Evolutionary conservation across 2,797 vertebrate genomes (phyloP), one percentile per base, ranked within the genome.

Genomic region (Botia kubotai): DNA sequence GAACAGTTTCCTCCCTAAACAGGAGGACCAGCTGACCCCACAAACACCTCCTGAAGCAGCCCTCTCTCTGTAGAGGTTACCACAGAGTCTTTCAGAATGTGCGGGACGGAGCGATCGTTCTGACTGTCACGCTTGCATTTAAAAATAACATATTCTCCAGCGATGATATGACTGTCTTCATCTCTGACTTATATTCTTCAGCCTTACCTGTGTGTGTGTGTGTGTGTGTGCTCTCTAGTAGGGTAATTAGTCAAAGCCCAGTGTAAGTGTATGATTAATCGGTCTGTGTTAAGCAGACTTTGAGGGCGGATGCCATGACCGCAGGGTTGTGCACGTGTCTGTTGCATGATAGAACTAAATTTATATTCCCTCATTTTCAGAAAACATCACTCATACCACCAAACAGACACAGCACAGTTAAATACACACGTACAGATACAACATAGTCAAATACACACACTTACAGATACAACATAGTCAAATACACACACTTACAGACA

Each of bases 251-350:
- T 93, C 92, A 87, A 82, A 90, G 91, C 91, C 91, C 88, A 85
- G 81, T 88, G 89, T 85, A 79, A 86, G 86, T 86, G 88, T 83
- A 86, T 94, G 94, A 95, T 94, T 93, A 94, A 94, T 93, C 90
- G 92, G 87, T 84, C 80, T 46, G 82, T 87, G 89, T 88, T 92
- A 88, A 89, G 87, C 89, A 88, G 88, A 87, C 89, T 91, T 80
- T 71, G 83, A 87, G 90, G 85, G 72, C 86, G 88, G 89, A 90
- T 90, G 90, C 91, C 91, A 87, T 89, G 88, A 89, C 87, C 89
- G 81, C 79, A 83, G 84, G 89, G 84, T 87, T 46, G 43, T 46
- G 43, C 43, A 46, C 10, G 43, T 46, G 43, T 46, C 43, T 46
- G 43, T 46, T 46, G 8, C 43, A 46, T 46, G 43, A 90, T 83